Percentiles rank a stretch among this genome's conserved stretches.
These are phyloP conservation scores for Lamprotornis superbus DNA, from an alignment of 2,113 vertebrate species.

Conservation along the genomic window DNA sequence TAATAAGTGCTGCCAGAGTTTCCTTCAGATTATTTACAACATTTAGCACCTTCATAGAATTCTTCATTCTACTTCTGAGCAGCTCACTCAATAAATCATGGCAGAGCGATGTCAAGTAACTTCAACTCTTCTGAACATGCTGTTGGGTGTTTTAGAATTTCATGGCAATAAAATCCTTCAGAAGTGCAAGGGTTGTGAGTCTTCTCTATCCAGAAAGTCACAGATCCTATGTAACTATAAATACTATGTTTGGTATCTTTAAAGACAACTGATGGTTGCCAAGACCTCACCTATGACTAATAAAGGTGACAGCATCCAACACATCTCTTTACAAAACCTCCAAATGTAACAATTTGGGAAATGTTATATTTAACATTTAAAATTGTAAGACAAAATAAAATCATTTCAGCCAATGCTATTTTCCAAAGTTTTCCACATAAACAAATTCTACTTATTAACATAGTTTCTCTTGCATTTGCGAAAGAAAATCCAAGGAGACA, in stretches of 20 bases:
- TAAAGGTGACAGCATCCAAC: not conserved
- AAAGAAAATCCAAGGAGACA: not conserved
- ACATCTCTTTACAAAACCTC: not conserved
- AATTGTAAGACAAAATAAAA: not conserved
- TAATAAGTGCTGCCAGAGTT: not conserved
- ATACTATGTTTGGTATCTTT: not conserved
- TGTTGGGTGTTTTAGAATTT: not conserved
- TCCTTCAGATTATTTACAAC: not conserved
- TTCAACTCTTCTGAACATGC: not conserved
- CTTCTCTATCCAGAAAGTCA: not conserved
- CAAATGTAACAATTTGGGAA: not conserved
- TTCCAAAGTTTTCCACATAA: not conserved
- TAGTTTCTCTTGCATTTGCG: not conserved
- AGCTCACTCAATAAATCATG: not conserved
- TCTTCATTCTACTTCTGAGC: not conserved
- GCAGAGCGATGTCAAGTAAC: not conserved
- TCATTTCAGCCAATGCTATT: not conserved
- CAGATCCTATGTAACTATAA: not conserved
- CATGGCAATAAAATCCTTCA: not conserved
- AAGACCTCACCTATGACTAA: not conserved
- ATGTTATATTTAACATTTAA: not conserved
- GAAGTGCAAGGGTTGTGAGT: not conserved
- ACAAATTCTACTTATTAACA: not conserved
- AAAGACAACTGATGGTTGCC: not conserved
- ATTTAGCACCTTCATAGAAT: not conserved